Base-by-base conservation (phyloP, 2,888 invertebrate species). In the Ectemnius cavifrons region DNA sequence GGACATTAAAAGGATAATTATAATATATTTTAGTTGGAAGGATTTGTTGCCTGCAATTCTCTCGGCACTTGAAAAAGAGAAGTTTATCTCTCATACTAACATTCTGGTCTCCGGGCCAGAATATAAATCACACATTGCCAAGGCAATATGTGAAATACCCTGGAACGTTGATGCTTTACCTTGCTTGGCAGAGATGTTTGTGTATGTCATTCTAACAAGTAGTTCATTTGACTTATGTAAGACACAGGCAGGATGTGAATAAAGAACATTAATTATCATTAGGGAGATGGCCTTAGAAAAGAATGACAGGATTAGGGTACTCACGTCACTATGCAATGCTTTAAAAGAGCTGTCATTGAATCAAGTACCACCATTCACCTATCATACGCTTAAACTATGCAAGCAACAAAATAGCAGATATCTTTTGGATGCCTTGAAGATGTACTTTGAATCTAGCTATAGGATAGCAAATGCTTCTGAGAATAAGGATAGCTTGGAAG, bases 111-210 rank as follows among this genome's bases (percentile, higher is more conserved):
- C 92, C 0, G 93, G 93, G 11, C 83, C 81, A 1, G 94, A 95
- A 77, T 95, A 93, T 82, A 94, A 94, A 87, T 91, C 92, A 14
- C 92, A 93, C 81, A 92, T 94, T 60, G 90, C 95, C 1, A 92
- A 92, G 78, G 91, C 93, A 0, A 90, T 95, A 16, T 94, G 94
- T 81, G 93, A 93, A 86, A 92, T 92, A 69, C 88, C 92, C 11
- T 95, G 95, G 94, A 92, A 92, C 8, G 91, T 93, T 27, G 89
- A 91, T 63, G 93, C 94, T 82, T 87, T 94, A 67, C 93, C 94
- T n/a, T 92, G 94, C 27, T 89, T 95, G 1, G 92, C 94, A 66
- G 92, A 93, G 79, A 94, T 95, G 94, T 95, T 95, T 87, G 93
- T 92, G 95, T 95, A 88, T 68, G 58, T 37, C 28, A n/a, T 62